A percentile compares a stretch with the other conserved stretches of the same genome.
Evolutionary conservation across 2,888 invertebrate genomes (phyloP).

Genomic region (Nemoura dubitans): DNA sequence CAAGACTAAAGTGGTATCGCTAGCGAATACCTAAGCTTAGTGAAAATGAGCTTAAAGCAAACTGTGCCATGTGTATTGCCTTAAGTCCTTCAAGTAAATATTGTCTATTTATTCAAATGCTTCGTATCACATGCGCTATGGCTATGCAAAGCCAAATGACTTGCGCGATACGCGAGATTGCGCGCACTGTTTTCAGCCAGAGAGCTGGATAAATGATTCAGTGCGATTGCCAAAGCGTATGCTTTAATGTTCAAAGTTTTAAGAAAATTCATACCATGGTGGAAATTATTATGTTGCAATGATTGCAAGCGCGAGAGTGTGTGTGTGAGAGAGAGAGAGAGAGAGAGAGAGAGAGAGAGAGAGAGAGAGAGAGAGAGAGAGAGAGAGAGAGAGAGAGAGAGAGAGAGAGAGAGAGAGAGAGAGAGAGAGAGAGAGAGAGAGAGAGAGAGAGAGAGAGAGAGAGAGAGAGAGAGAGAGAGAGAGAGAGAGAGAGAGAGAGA

Average conservation of each 20-base stretch:
- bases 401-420: background rate
- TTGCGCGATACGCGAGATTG: background rate
- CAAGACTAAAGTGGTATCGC: background rate
- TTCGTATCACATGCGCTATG: background rate
- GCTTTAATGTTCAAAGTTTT: background rate
- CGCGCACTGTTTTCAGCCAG: background rate
- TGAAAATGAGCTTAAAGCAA: background rate
- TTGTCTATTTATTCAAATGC: constrained; percentile 12
- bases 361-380: background rate
- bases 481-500: background rate
- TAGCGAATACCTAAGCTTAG: background rate
- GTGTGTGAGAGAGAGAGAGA: background rate
- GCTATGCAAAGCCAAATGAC: background rate
- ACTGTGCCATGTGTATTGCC: constrained; percentile 7
- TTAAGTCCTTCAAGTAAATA: background rate
- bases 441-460: background rate
- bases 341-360: background rate
- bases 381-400: background rate
- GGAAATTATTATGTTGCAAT: background rate
- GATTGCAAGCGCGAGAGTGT: too few relatives aligned
- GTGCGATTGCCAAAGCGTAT: background rate
- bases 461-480: background rate
- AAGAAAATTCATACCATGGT: background rate
- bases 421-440: background rate
- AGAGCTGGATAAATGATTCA: background rate